Conservation (phyloP, 1,140 invertebrate genomes). For the Ectropis grisescens region DNA sequence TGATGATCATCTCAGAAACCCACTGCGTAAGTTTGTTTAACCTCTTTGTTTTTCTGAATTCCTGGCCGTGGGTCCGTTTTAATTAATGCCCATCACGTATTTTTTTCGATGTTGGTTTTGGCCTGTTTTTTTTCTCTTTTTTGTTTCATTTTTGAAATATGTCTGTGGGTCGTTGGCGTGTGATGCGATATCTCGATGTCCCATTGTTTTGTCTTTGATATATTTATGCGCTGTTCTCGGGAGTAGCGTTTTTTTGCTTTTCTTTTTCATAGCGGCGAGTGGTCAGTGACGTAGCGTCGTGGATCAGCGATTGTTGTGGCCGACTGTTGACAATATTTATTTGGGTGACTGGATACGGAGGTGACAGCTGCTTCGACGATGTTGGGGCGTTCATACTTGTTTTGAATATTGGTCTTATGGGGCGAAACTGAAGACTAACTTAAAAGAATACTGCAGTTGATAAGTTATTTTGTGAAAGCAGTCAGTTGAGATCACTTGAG, state of each 20-base stretch:
- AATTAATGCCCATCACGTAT: slow-evolving; percentile 69
- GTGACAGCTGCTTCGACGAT: too few relatives aligned
- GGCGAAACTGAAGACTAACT: too few relatives aligned
- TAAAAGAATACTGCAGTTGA: too few relatives aligned
- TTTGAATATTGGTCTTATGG: too few relatives aligned
- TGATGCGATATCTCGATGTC: slow-evolving; percentile 61
- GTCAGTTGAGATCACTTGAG: too few relatives aligned
- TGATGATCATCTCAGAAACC: slow-evolving; percentile 65
- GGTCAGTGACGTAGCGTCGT: slow-evolving; percentile 37
- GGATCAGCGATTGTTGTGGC: slow-evolving; percentile 38
- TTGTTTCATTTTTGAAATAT: slow-evolving; percentile 60
- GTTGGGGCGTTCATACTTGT: too few relatives aligned
- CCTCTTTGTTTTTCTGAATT: slow-evolving; percentile 67
- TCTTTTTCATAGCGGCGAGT: slow-evolving; percentile 29
- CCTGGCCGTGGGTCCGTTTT: slow-evolving; percentile 64
- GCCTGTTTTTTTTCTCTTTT: slow-evolving; percentile 21
- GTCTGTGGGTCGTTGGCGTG: slow-evolving; percentile 46
- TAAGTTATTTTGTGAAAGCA: too few relatives aligned
- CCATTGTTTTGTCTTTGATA: slow-evolving; percentile 68
- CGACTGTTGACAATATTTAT: slow-evolving; percentile 51
- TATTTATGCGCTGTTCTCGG: slow-evolving; percentile 58
- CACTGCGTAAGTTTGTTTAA: slow-evolving; percentile 66
- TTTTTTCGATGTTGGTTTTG: slow-evolving; percentile 60
- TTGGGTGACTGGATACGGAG: too few relatives aligned
- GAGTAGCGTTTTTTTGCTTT: slow-evolving; percentile 40